phyloP scores from a whole-genome alignment of 2,888 invertebrate genomes.

The Meghimatium bilineatum region DNA sequence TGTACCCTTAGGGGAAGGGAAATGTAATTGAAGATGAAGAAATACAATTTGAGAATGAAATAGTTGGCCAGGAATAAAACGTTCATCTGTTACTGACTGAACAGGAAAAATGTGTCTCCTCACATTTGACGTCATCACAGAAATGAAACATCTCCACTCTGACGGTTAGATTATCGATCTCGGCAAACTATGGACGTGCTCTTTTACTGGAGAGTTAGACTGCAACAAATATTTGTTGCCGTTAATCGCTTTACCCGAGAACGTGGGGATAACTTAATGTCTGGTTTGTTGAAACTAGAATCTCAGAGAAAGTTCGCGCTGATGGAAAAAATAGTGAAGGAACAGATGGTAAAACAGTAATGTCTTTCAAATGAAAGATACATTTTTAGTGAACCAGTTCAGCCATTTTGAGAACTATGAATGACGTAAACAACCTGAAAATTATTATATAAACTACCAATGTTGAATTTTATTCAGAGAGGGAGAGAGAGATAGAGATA shows the following conservation, averaged over 20 bases:
- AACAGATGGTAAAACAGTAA: background rate
- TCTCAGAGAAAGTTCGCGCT: background rate
- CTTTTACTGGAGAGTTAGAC: conserved; percentile 12
- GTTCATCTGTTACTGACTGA: background rate
- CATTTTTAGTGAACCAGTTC: background rate
- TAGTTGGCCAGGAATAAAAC: background rate
- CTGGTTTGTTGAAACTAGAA: background rate
- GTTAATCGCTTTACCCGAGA: background rate
- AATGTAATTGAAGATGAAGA: background rate
- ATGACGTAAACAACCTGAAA: background rate
- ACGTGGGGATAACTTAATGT: background rate
- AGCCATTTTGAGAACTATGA: background rate
- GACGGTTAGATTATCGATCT: background rate
- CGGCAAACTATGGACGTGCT: background rate
- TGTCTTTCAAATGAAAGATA: background rate
- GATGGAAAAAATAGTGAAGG: background rate
- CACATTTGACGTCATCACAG: conserved; percentile 16
- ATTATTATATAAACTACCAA: background rate
- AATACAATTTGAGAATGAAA: background rate
- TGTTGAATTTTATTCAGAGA: too few species aligned
- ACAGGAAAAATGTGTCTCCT: conserved; percentile 2
- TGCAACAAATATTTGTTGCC: background rate
- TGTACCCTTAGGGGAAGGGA: background rate
- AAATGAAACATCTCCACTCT: conserved; percentile 17
- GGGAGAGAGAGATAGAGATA: background rate